Conservation (phyloP, 2,113 vertebrate genomes). For the Alexandromys fortis region DNA sequence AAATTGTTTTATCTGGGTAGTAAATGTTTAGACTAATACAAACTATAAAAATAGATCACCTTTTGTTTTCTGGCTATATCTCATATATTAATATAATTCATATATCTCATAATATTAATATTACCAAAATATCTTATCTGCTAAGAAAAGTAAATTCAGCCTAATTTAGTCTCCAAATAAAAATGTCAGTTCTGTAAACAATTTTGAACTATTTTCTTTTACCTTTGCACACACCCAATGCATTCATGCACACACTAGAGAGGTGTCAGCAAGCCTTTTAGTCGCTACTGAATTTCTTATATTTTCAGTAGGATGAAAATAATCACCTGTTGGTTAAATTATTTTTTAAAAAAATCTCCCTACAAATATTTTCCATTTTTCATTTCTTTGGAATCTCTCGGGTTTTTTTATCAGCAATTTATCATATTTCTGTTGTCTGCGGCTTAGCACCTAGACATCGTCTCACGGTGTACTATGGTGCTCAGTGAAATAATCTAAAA, state of each 20-base stretch:
- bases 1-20: not conserved
- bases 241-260: not conserved
- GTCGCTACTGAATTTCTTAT: not conserved
- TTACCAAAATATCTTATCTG: not conserved
- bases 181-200: not conserved
- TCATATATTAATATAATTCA: not conserved
- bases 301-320: conserved; percentile 11
- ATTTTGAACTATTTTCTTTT: conserved; percentile 29
- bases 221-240: fast-evolving
- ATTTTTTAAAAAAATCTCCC: conserved; percentile 7
- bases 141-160: not conserved
- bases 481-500: not conserved
- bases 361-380: conserved; percentile 19
- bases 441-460: not conserved
- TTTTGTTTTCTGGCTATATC: not conserved
- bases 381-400: not conserved
- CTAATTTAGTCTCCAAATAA: not conserved
- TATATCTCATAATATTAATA: not conserved
- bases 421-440: not conserved
- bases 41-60: not conserved
- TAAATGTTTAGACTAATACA: not conserved
- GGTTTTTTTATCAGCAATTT: not conserved
- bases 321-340: conserved; percentile 33
- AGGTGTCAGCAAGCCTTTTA: conserved; percentile 27
- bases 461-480: not conserved